Percentiles rank a stretch among this genome's conserved stretches.
phyloP scores from a whole-genome alignment of 2,797 vertebrate genomes.

The Ibycter americanus region DNA sequence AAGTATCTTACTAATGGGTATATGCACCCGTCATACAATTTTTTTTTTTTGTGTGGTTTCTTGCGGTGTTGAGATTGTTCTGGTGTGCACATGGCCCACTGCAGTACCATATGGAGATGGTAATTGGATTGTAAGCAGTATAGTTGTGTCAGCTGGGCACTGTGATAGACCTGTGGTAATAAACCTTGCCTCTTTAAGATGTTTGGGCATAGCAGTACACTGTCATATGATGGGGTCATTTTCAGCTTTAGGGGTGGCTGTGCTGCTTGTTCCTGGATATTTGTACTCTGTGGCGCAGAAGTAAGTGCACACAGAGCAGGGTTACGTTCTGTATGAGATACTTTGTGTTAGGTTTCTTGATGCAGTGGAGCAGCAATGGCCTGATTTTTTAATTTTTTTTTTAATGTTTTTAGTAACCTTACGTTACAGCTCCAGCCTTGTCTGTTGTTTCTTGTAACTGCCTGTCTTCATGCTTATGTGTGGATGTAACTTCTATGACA shows the following conservation, averaged over 20 bases:
- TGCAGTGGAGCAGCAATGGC: not conserved
- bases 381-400: not conserved
- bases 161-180: not conserved
- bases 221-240: not conserved
- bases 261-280: not conserved
- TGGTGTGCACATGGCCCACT: not conserved
- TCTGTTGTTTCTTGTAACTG: not conserved
- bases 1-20: not conserved
- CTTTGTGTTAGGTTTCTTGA: not conserved
- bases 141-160: not conserved
- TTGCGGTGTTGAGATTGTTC: not conserved
- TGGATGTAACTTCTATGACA: not conserved
- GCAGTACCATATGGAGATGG: not conserved
- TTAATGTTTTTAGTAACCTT: not conserved
- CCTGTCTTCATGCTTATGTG: not conserved
- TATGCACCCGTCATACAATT: not conserved
- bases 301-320: not conserved
- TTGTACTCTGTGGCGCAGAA: not conserved
- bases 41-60: not conserved
- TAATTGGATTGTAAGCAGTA: accelerated
- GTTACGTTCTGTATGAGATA: not conserved
- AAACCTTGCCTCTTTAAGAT: not conserved
- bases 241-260: not conserved
- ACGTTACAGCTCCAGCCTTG: not conserved
- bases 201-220: not conserved